phyloP scores from a whole-genome alignment of 2,888 invertebrate species.

The Yponomeuta evonymella region DNA sequence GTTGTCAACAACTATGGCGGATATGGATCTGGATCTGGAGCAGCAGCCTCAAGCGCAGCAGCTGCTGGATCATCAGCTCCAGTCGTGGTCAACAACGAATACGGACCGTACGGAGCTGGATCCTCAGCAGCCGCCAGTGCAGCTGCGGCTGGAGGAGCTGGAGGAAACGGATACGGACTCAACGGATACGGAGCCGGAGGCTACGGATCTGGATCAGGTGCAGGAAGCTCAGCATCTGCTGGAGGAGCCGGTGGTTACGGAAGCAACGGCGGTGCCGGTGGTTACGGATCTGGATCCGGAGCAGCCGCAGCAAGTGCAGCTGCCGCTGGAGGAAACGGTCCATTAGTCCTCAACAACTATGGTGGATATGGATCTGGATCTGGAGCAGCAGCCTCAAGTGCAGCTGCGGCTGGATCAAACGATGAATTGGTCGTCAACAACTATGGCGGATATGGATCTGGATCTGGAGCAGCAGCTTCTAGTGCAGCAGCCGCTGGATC shows the following conservation, averaged over 20 bases:
- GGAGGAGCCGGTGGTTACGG: not conserved
- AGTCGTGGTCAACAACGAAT: too few relatives aligned
- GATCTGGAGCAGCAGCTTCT: conserved; percentile 4
- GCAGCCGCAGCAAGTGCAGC: not conserved
- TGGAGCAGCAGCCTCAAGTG: not conserved
- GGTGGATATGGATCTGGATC: not conserved
- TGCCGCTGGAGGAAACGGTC: not conserved
- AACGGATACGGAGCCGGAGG: too few relatives aligned
- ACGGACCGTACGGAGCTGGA: too few relatives aligned
- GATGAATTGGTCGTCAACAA: not conserved
- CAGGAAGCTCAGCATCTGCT: not conserved
- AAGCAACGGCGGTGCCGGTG: not conserved
- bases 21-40: too few relatives aligned
- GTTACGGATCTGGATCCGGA: not conserved
- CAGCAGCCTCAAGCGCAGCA: too few relatives aligned
- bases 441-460: not conserved
- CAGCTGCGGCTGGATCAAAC: not conserved
- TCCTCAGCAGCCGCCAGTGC: too few relatives aligned
- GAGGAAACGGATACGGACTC: too few relatives aligned
- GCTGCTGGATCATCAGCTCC: too few relatives aligned
- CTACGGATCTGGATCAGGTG: not conserved
- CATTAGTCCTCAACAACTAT: too few relatives aligned
- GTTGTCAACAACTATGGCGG: too few relatives aligned
- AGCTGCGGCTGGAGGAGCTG: too few relatives aligned
- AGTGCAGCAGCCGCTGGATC: conserved; percentile 11